Evolutionary conservation across 2,888 invertebrate species (phyloP), one percentile per base, ranked within the genome.

Genomic region (Oscheius sp.): DNA sequence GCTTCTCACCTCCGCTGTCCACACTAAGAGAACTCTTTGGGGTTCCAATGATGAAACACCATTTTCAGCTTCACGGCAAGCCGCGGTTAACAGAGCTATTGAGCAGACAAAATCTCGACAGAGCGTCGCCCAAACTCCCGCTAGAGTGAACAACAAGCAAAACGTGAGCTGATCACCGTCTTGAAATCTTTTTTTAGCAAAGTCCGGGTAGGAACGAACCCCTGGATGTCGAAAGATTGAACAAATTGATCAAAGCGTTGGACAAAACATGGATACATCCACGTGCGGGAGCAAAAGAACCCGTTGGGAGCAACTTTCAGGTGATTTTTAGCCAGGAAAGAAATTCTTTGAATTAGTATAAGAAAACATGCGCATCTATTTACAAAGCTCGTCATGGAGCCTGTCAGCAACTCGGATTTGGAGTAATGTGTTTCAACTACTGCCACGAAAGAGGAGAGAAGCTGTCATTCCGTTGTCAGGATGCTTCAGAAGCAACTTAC

Each of bases 391-490:
- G 84, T 32, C 82, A 81, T 45, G 82, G 80, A 26, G 84, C 84
- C 1, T 84, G 84, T 62, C 76, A 78, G 62, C 84, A 84, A 61
- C 71, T 80, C 30, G 83, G 84, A 17, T 84, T 84, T 67, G 84
- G 84, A 30, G 75, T 82, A 8, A 83, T 84, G 84, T 84, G 84
- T 72, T 83, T 84, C 77, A 84, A 84, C 67, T 84, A 85, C 68
- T 83, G 82, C 65, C 74, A 78, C 56, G 82, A 82, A 62, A 71
- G 80, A 74, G 81, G 82, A 80, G 84, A 84, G 72, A 78, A 82
- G 54, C 68, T 85, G 22, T 54, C 73, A 22, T 84, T 81, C 75
- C 76, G 75, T 38, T 84, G 84, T 62, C 80, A 81, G 54, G 84
- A 84, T 65, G 77, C 78, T 17, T 82, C 81, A 14, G 84, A 83